Evolutionary conservation across 2,888 invertebrate genomes (phyloP), one percentile per base, ranked within the genome.

Genomic region (Leucoptera coffeella): DNA sequence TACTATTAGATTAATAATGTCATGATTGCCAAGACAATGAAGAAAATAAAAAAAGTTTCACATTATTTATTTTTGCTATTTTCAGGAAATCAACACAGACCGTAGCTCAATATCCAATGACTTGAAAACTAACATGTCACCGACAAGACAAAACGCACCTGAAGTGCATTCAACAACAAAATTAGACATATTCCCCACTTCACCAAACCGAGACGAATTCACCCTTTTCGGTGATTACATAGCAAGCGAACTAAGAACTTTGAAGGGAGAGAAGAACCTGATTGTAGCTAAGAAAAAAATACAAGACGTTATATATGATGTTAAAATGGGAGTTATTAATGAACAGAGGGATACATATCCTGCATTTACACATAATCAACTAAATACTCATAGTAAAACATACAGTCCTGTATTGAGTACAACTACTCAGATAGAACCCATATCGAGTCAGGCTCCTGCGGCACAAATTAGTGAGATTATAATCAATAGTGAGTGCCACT

Each of bases 171-270:
- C n/a, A n/a, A n/a, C n/a, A n/a, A n/a, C n/a, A n/a, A n/a, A n/a
- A n/a, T n/a, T n/a, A n/a, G n/a, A n/a, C n/a, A n/a, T n/a, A n/a
- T n/a, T 45, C 23, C 38, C 49, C 2, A 21, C 43, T 5, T 15
- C 39, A 25, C 32, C 42, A 2, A 38, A n/a, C n/a, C 45, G 75
- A 31, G 77, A 77, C 38, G 77, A 77, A 32, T 75, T 71, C 38
- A 45, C 71, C 7, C 72, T 75, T 0, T 77, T 75, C 27, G 77
- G 78, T 5, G 77, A 77, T 47, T 77, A 76, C 33, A 52, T 77
- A 28, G 77, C 76, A 2, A 77, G 77, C 39, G 77, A 77, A 41
- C 48, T 77, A 35, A 51, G 77, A 4, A 73, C 72, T 19, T 49
- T 77, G 11, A 67, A 62, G 42, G 75, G 71, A 12, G 62, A 76